phyloP scores from a whole-genome alignment of 2,797 vertebrate genomes.

The Myotis findleyi region DNA sequence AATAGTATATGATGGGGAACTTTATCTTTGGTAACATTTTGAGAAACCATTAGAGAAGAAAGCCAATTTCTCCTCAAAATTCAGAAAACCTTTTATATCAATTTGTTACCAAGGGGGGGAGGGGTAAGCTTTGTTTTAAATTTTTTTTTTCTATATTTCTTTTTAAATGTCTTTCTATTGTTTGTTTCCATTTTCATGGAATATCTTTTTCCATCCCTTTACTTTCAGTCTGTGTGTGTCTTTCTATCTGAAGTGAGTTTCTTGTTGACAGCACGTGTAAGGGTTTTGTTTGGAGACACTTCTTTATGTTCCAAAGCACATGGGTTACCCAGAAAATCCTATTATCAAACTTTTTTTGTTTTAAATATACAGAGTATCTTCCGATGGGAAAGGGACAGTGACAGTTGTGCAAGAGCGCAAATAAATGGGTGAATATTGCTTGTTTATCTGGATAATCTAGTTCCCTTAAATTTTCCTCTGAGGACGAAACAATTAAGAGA shows the following conservation, averaged over 20 bases:
- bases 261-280: background rate
- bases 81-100: background rate
- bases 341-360: constrained; percentile 19
- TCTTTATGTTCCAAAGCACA: background rate
- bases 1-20: background rate
- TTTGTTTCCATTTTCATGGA: background rate
- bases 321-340: background rate
- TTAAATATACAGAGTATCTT: constrained; percentile 12
- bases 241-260: background rate
- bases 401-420: background rate
- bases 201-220: background rate
- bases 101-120: background rate
- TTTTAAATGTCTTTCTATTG: background rate
- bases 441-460: constrained; percentile 8
- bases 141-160: background rate
- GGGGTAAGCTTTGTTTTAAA: background rate
- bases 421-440: background rate
- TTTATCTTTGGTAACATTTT: constrained; percentile 17
- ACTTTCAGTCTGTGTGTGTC: background rate
- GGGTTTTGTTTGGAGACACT: background rate
- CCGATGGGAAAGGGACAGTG: background rate
- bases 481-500: background rate
- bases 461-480: background rate
- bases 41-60: constrained; percentile 28
- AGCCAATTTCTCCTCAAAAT: constrained; percentile 54